A percentile compares a stretch with the other conserved stretches of the same genome.
These are phyloP conservation scores for Drosophila aldrichi DNA, from an alignment of 2,888 invertebrate species.

Conservation along the genomic window DNA sequence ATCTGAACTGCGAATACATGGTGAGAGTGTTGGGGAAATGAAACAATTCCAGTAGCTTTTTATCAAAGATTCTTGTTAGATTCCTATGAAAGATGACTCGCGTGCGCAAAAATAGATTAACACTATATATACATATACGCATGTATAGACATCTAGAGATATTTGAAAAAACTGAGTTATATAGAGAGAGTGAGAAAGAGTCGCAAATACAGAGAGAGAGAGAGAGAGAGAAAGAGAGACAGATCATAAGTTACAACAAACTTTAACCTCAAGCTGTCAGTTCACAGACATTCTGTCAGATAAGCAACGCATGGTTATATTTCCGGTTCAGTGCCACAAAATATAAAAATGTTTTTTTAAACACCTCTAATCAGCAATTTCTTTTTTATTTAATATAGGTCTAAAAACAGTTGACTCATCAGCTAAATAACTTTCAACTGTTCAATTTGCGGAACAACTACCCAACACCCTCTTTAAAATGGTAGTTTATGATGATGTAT, in stretches of 20 bases:
- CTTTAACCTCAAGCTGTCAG: not conserved
- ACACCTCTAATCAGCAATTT: not conserved
- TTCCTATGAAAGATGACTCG: slow-evolving; percentile 24
- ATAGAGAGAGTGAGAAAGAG: not conserved
- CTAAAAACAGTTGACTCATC: not conserved
- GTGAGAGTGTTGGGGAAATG: slow-evolving; percentile 45
- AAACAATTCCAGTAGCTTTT: slow-evolving; percentile 34
- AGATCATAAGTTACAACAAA: not conserved
- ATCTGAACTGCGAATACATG: slow-evolving; percentile 38
- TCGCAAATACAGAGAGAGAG: not conserved
- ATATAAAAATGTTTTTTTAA: not conserved
- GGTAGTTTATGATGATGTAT: not conserved
- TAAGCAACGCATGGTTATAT: not conserved
- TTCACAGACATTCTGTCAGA: not conserved
- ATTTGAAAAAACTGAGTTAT: no score
- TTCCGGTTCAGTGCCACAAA: not conserved
- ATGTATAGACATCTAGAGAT: not conserved
- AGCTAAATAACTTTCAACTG: not conserved
- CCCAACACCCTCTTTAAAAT: not conserved
- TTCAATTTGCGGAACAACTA: not conserved
- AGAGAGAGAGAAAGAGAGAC: no score
- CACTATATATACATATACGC: not conserved
- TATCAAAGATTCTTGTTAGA: slow-evolving; percentile 36
- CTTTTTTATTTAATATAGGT: not conserved
- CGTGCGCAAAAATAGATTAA: not conserved